Conservation (phyloP, 2,113 vertebrate species). For the Arothron firmamentum region DNA sequence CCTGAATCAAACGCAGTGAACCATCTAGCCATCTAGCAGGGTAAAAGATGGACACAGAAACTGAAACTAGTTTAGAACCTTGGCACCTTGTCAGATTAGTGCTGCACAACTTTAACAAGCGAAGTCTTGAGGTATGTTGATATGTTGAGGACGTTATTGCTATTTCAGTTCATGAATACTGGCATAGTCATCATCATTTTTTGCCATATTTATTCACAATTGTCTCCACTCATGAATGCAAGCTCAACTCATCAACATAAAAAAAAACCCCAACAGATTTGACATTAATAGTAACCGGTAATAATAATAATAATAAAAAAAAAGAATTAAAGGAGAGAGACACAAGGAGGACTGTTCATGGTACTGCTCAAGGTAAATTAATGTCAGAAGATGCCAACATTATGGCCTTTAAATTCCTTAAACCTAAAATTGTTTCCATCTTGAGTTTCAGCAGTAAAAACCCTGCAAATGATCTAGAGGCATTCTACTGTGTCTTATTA, state of each 20-base stretch:
- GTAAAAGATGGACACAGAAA: constrained; percentile 33
- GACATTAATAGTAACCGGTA: no score
- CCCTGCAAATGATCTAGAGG: neutral
- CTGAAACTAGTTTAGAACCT: neutral
- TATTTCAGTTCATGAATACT: no score
- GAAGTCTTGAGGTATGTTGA: no score
- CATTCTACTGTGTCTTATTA: neutral
- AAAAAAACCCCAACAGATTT: no score
- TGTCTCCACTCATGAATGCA: no score
- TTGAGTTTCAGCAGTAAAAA: neutral
- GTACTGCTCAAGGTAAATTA: neutral
- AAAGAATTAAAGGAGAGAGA: neutral
- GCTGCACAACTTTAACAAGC: no score
- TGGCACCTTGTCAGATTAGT: no score
- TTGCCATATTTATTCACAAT: no score
- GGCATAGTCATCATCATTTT: no score
- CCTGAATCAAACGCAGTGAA: constrained; percentile 38
- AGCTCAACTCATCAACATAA: no score
- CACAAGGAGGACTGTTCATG: no score
- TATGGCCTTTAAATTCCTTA: neutral
- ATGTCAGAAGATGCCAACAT: neutral
- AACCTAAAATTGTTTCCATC: neutral
- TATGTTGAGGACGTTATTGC: no score
- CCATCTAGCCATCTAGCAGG: constrained; percentile 42
- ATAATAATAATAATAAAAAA: neutral